Evolutionary conservation across 2,113 vertebrate species (phyloP), one percentile per base, ranked within the genome.

Genomic region (Connochaetes taurinus): DNA sequence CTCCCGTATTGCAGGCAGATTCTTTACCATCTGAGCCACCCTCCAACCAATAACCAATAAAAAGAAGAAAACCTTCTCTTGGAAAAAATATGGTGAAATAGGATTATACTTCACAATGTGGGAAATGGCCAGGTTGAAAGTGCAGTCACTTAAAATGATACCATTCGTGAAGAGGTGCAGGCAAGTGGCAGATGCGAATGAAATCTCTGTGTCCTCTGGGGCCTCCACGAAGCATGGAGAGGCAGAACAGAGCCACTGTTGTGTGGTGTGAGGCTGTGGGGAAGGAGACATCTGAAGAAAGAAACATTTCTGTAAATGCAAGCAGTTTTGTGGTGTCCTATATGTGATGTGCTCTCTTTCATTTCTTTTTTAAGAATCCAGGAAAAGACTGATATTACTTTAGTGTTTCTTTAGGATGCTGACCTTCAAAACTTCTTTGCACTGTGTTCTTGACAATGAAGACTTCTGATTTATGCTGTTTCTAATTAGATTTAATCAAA

Each of bases 151-250:
- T 74, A 86, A 53, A 80, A 36, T 57, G n/a, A 87, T 50, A 50
- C 1, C 40, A 16, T 29, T 12, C 0, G 1, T 4, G 29, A 52
- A 55, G 9, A 12, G 7, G 13, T 31, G 4, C 36, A 3, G 7
- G 7, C 23, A 15, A 52, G 27, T 23, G 29, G 43, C 7, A 25
- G 27, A 50, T 50, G 8, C 50, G 21, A 40, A 33, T 67, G 52
- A 80, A 31, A n/a, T 6, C 23, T n/a, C 3, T 55, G 19, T 21
- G 82, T 50, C 17, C 6, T 29, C 10, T 12, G 33, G 21, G 45
- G 4, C 85, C 14, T 17, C 71, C 17, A 0, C 2, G 11, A 11
- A 96, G 45, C 10, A 40, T 52, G 33, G 31, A 9, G 16, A 50
- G 50, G 29, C n/a, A 43, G 17, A 29, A 27, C 3, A 60, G 45